Evolutionary conservation across 2,113 vertebrate genomes (phyloP).

Genomic region (Gallinago jamesoni): DNA sequence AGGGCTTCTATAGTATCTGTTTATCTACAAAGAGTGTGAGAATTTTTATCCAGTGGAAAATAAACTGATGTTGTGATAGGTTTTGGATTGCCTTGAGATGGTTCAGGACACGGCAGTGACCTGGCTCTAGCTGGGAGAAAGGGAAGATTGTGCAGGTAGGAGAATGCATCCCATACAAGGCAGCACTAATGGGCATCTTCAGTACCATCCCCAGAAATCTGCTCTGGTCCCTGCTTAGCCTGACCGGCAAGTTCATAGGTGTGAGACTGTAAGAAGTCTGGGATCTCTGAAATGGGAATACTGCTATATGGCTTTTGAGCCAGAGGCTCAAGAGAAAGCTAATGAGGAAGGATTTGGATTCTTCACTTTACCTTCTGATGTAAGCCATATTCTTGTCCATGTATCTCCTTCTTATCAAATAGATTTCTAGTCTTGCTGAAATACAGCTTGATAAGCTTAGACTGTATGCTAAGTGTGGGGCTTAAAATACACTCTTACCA

Average conservation of each 20-base stretch:
- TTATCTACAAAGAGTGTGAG: neutral
- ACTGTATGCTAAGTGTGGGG: neutral
- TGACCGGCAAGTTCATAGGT: neutral
- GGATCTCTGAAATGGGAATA: neutral
- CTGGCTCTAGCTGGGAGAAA: neutral
- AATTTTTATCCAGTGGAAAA: neutral
- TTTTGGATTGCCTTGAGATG: neutral
- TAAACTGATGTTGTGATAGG: neutral
- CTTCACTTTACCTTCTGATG: neutral
- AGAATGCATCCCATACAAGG: neutral
- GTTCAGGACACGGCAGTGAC: neutral
- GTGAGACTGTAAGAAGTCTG: neutral
- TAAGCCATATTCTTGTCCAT: neutral
- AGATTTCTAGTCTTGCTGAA: neutral
- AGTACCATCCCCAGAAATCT: neutral
- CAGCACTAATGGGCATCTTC: fast-evolving
- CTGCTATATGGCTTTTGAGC: neutral
- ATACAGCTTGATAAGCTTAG: neutral
- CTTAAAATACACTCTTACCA: neutral
- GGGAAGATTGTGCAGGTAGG: neutral
- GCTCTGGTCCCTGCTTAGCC: neutral
- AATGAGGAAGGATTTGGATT: neutral
- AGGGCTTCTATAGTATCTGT: neutral
- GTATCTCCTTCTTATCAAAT: neutral
- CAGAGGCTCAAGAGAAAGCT: neutral